Evolutionary conservation across 2,888 invertebrate genomes (phyloP).

Genomic region (Germaria angustata): DNA sequence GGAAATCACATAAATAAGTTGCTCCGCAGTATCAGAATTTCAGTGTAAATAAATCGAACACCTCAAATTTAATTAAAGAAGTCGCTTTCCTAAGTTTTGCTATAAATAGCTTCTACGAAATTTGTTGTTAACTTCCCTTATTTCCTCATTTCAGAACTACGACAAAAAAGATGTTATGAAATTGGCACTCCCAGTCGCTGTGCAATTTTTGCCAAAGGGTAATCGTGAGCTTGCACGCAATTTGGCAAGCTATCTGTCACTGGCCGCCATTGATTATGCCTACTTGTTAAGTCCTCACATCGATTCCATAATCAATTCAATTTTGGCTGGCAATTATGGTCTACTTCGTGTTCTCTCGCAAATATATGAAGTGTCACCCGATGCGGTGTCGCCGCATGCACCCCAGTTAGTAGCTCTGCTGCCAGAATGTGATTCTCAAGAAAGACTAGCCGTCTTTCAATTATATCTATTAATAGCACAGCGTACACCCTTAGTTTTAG

Average conservation of each 20-base stretch:
- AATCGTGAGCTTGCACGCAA: conserved; percentile 94
- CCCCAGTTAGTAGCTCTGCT: conserved; percentile 88
- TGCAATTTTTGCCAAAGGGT: conserved; percentile 93
- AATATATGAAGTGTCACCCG: conserved; percentile 92
- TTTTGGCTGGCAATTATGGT: conserved; percentile 93
- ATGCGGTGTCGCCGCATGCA: conserved; percentile 91
- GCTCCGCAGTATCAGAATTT: too few species aligned
- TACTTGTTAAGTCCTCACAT: conserved; percentile 92
- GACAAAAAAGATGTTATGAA: conserved; percentile 83
- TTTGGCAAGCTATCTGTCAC: conserved; percentile 93
- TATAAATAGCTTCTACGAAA: neutral
- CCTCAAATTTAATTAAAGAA: too few species aligned
- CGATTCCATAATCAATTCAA: conserved; percentile 93
- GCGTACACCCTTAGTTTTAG: conserved; percentile 88
- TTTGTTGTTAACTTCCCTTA: neutral
- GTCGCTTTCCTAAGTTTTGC: neutral
- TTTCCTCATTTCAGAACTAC: conserved; percentile 81
- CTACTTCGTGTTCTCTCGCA: conserved; percentile 93
- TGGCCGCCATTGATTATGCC: conserved; percentile 95
- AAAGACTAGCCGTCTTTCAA: conserved; percentile 90
- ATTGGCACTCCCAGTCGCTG: conserved; percentile 91
- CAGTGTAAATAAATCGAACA: too few species aligned
- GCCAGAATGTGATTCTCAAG: conserved; percentile 91
- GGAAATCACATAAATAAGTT: too few species aligned
- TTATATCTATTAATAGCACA: conserved; percentile 91